phyloP scores from a whole-genome alignment of 2,888 invertebrate species.

The Cheiracanthium punctorium region DNA sequence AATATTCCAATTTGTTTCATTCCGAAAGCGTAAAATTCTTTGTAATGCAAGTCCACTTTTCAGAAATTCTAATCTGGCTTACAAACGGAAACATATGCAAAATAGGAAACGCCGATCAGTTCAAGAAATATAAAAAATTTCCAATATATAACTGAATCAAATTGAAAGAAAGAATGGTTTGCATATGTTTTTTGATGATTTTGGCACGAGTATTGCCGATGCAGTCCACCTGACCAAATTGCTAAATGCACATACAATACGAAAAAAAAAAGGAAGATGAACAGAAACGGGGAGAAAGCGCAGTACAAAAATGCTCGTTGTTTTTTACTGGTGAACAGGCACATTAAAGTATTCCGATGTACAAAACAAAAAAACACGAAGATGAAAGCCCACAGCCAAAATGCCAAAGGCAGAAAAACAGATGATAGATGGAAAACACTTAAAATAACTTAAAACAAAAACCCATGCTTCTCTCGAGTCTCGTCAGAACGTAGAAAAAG shows the following conservation, averaged over 20 bases:
- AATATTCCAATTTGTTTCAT: not conserved
- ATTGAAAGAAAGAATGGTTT: not conserved
- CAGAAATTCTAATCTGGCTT: no score
- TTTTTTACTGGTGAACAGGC: constrained; percentile 62
- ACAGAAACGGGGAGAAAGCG: not conserved
- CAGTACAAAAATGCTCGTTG: constrained; percentile 54
- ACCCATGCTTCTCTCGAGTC: not conserved
- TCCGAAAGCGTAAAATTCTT: not conserved
- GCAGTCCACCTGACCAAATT: not conserved
- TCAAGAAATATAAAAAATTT: no score
- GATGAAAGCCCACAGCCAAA: constrained; percentile 24
- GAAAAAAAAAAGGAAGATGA: not conserved
- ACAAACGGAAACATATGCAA: not conserved
- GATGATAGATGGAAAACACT: not conserved
- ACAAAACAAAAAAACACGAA: not conserved
- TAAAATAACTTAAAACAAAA: not conserved
- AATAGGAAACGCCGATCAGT: not conserved
- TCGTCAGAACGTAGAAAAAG: not conserved
- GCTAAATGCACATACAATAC: not conserved
- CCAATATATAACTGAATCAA: not conserved
- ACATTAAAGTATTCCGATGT: constrained; percentile 30
- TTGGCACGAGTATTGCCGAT: not conserved
- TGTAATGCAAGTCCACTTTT: not conserved
- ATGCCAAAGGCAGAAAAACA: constrained; percentile 21
- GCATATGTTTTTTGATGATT: not conserved